Base-by-base conservation (phyloP, 2,888 invertebrate species). In the Calephelis perditalis region DNA sequence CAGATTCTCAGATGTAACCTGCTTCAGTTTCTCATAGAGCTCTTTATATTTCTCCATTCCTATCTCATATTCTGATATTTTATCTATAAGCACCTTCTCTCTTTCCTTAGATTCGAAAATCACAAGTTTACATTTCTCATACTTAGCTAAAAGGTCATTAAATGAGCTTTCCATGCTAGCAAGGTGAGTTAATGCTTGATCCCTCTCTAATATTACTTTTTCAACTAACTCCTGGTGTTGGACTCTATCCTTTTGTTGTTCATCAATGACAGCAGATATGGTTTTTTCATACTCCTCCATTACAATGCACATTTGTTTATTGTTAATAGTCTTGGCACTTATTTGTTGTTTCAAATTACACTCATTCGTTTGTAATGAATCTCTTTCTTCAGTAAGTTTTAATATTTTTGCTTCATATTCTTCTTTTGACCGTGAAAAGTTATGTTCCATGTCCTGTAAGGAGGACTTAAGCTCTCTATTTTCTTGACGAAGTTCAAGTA, bases 1-100 rank as follows among this genome's bases (percentile, higher is more conserved):
- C 68, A 98, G 92, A 81, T 96, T 96, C 66, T 95, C 94, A 81
- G 96, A 94, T 59, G 98, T 98, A 71, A 97, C 95, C 71, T 94
- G 92, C 82, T 97, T 97, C 65, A 98, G 91, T 71, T 94, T 94
- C 65, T 95, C 95, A 78, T 97, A 97, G 77, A 96, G 93, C 64
- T 94, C 93, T 75, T 97, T 96, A 81, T 96, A 94, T 89, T 78
- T 94, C 69, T 94, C 92, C 63, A 96, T 86, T 12, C 93, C 94
- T 47, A 90, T 91, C 78, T 95, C 94, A 78, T 94, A 94, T 65
- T 95, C 94, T 46, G 91, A 81, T 56, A 96, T 91, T 75, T 94
- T 94, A 71, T 93, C 86, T 72, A 93, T 92, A 71, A 94, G 91
- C 60, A 93, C 91, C 69, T 94, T 94, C 81, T 96, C 95, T 64